Conservation (phyloP, 2,888 invertebrate species). For the Aspidapion aeneum region DNA sequence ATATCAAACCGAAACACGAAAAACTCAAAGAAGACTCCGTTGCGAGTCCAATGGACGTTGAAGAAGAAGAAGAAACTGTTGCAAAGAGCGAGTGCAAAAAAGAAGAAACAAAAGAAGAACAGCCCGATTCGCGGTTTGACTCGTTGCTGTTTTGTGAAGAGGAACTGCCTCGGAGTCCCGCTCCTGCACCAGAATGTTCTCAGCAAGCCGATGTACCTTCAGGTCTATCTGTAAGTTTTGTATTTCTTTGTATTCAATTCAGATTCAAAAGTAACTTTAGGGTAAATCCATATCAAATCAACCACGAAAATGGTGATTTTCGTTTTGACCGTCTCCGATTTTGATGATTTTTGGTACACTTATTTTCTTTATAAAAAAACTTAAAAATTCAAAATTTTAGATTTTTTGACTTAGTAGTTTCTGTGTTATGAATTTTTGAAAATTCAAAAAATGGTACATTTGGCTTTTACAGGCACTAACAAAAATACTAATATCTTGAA, state of each 20-base stretch:
- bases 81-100: slow-evolving; percentile 31
- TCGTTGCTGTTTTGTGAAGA: slow-evolving; percentile 82
- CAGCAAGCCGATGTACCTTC: slow-evolving; percentile 10
- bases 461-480: too few species aligned
- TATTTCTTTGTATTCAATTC: not conserved
- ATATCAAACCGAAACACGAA: slow-evolving; percentile 25
- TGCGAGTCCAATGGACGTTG: slow-evolving; percentile 22
- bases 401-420: too few species aligned
- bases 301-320: too few species aligned
- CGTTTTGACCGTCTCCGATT: too few species aligned
- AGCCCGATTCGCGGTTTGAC: slow-evolving; percentile 61
- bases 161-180: slow-evolving; percentile 87
- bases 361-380: too few species aligned
- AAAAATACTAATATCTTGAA: too few species aligned
- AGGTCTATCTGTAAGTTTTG: slow-evolving; percentile 17
- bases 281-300: too few species aligned
- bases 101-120: slow-evolving; percentile 43
- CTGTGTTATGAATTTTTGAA: too few species aligned
- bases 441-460: too few species aligned
- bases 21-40: slow-evolving; percentile 14
- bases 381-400: too few species aligned
- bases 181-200: slow-evolving; percentile 55
- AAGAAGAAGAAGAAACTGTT: slow-evolving; percentile 32
- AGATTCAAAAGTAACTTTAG: too few species aligned
- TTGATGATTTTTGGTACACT: too few species aligned